phyloP scores from a whole-genome alignment of 2,113 vertebrate species.

The Oenanthe melanoleuca region DNA sequence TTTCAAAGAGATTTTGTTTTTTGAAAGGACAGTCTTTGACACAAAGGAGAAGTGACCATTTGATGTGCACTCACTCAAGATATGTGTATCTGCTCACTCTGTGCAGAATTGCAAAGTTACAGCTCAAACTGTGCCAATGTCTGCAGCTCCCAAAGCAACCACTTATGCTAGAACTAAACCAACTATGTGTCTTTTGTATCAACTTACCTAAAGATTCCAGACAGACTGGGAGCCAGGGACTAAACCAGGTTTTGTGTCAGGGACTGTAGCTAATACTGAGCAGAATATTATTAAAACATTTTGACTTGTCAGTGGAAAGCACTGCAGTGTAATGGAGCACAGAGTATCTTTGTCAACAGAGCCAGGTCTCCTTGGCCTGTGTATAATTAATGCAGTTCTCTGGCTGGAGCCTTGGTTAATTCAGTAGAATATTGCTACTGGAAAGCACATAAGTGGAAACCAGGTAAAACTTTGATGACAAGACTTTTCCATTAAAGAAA shows the following conservation, averaged over 20 bases:
- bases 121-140: not conserved
- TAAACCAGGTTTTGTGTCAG: not conserved
- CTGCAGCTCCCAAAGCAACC: not conserved
- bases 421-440: not conserved
- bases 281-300: not conserved
- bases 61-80: not conserved
- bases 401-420: not conserved
- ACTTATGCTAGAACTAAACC: not conserved
- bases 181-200: not conserved
- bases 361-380: not conserved
- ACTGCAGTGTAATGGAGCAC: not conserved
- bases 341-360: not conserved
- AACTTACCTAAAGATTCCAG: not conserved
- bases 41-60: not conserved
- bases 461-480: not conserved
- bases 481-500: not conserved
- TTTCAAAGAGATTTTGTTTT: not conserved
- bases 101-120: not conserved
- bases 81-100: not conserved
- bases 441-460: not conserved
- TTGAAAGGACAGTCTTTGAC: not conserved
- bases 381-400: not conserved
- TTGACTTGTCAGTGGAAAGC: constrained; percentile 11
- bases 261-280: not conserved
- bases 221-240: not conserved